Evolutionary conservation across 2,888 invertebrate genomes (phyloP).

Genomic region (Microplitis manilae): DNA sequence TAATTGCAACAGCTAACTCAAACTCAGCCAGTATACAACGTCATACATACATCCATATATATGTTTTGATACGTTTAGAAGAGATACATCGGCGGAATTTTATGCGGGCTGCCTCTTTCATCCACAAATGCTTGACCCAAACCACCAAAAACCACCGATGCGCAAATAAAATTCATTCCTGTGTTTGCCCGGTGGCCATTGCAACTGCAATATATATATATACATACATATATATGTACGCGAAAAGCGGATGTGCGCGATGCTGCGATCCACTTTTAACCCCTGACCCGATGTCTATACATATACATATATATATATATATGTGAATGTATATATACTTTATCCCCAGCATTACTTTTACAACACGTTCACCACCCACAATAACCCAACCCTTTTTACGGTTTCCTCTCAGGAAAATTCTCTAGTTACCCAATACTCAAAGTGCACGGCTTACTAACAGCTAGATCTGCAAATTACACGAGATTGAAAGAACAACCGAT

Average conservation of each 20-base stretch:
- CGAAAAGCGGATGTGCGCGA: conserved; percentile 33
- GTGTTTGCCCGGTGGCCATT: conserved; percentile 45
- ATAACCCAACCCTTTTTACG: background rate
- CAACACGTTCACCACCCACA: conserved; percentile 1
- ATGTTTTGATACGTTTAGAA: conserved; percentile 19
- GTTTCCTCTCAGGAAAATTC: background rate
- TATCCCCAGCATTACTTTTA: conserved; percentile 7
- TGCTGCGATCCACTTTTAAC: conserved; percentile 31
- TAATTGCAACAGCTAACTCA: conserved; percentile 29
- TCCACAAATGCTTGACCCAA: conserved; percentile 28
- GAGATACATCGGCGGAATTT: conserved; percentile 42
- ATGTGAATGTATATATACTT: background rate
- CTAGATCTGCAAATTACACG: conserved; percentile 26
- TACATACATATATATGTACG: conserved; percentile 29
- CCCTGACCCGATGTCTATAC: conserved; percentile 17
- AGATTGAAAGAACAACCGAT: conserved; percentile 27
- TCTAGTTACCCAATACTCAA: conserved; percentile 1
- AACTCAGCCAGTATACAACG: background rate
- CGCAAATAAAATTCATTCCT: conserved; percentile 53
- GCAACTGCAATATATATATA: conserved; percentile 31
- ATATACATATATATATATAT: background rate
- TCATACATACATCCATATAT: conserved; percentile 4
- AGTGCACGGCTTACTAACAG: conserved; percentile 3
- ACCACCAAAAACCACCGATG: conserved; percentile 43
- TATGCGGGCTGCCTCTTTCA: conserved; percentile 47